Conservation (phyloP, 2,797 vertebrate genomes). For the Pitangus sulphuratus region DNA sequence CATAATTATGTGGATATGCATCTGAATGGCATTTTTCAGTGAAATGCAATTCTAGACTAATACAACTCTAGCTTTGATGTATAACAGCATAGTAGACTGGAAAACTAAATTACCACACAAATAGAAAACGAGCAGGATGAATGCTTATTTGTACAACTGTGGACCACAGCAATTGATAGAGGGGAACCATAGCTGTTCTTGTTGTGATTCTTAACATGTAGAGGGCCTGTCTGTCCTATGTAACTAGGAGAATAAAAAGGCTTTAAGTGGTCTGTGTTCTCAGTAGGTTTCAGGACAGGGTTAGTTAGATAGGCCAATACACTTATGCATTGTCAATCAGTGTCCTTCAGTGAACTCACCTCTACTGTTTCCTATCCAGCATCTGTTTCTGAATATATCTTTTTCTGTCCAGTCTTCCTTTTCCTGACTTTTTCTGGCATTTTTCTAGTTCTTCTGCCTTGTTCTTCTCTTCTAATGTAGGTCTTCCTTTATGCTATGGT, state of each 20-base stretch:
- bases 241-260: background rate
- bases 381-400: background rate
- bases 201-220: background rate
- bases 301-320: background rate
- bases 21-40: background rate
- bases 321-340: background rate
- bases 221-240: background rate
- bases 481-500: background rate
- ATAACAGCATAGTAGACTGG: background rate
- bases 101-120: background rate
- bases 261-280: background rate
- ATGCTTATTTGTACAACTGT: background rate
- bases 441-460: background rate
- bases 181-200: background rate
- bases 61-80: background rate
- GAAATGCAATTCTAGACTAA: background rate
- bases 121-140: background rate
- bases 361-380: background rate
- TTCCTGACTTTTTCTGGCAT: background rate
- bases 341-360: background rate
- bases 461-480: background rate
- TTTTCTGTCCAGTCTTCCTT: background rate
- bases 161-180: background rate
- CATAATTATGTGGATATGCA: background rate
- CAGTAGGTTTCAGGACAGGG: background rate